Evolutionary conservation across 2,113 vertebrate genomes (phyloP).

Genomic region (Rynchops niger): DNA sequence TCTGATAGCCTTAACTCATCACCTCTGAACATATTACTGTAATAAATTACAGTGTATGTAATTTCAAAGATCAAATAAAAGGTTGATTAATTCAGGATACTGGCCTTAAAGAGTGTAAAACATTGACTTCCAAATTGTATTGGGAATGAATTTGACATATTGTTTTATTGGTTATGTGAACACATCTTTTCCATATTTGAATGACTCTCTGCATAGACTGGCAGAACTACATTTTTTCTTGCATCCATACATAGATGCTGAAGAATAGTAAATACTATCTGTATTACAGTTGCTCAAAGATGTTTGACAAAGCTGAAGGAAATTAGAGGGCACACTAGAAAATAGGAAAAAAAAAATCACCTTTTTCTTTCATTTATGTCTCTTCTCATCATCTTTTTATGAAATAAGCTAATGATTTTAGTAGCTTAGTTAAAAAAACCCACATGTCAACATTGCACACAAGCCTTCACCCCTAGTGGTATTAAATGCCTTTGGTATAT

Average conservation of each 20-base stretch:
- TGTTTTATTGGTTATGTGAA: background rate
- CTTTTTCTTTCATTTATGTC: background rate
- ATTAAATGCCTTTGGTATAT: background rate
- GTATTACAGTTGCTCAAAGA: background rate
- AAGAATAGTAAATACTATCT: background rate
- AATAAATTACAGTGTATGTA: background rate
- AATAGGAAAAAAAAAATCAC: background rate
- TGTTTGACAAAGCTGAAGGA: background rate
- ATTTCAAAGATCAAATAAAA: background rate
- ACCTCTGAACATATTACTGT: background rate
- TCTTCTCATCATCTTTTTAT: background rate
- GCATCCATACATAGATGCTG: background rate
- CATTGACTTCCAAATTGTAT: background rate
- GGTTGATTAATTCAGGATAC: background rate
- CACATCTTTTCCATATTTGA: background rate
- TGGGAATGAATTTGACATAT: background rate
- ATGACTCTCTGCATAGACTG: background rate
- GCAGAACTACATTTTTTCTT: background rate
- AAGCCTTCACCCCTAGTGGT: background rate
- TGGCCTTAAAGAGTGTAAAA: background rate
- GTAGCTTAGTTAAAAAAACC: background rate
- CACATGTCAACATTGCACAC: accelerated
- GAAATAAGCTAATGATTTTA: background rate
- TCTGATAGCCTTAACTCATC: background rate
- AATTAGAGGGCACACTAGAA: background rate